Conservation (phyloP, 2,113 vertebrate genomes). For the Monarcha castaneiventris region DNA sequence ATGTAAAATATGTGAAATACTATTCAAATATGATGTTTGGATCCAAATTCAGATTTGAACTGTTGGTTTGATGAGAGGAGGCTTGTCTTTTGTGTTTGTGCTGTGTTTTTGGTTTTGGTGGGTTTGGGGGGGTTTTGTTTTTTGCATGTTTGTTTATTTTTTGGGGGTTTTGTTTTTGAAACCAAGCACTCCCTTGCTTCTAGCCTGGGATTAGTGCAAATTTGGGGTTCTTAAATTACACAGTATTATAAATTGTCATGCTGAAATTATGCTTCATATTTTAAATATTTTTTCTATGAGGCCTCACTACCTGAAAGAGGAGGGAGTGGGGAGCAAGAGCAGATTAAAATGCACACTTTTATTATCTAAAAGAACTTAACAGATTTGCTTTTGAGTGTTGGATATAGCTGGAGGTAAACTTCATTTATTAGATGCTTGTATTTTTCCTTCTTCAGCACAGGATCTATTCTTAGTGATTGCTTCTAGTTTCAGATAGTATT, state of each 20-base stretch:
- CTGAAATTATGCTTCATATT: background rate
- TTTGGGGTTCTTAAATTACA: background rate
- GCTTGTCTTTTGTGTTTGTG: background rate
- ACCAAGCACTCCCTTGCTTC: background rate
- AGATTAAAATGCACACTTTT: background rate
- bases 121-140: background rate
- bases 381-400: background rate
- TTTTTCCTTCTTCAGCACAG: background rate
- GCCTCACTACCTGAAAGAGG: background rate
- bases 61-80: background rate
- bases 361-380: background rate
- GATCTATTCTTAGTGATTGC: background rate
- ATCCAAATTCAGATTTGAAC: background rate
- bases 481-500: background rate
- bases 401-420: background rate
- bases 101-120: background rate
- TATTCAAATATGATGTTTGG: background rate
- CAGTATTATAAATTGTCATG: background rate
- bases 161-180: background rate
- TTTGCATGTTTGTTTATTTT: background rate
- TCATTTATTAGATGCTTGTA: background rate
- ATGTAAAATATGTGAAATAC: background rate
- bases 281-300: background rate
- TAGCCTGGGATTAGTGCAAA: background rate
- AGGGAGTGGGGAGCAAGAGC: background rate